Conservation (phyloP, 2,797 vertebrate genomes). For the Leptoclinus maculatus region DNA sequence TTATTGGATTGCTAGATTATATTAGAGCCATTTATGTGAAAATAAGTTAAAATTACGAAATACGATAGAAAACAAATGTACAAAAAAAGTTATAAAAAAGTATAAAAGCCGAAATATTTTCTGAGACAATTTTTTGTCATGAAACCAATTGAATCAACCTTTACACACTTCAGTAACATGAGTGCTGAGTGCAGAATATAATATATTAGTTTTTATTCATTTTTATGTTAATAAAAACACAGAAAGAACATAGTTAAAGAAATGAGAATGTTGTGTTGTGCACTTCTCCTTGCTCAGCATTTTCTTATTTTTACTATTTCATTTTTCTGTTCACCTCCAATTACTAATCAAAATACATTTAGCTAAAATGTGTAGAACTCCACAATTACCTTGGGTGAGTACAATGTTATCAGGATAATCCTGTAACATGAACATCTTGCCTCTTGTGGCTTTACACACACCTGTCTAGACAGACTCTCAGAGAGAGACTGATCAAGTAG, state of each 20-base stretch:
- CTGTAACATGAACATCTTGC: background rate
- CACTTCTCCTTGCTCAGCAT: background rate
- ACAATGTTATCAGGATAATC: background rate
- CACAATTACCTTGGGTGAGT: background rate
- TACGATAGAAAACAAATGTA: no score
- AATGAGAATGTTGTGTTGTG: background rate
- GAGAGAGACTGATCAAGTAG: background rate
- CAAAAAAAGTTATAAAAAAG: no score
- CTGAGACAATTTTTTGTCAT: no score
- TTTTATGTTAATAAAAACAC: no score
- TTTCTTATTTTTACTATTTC: background rate
- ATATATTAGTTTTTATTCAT: no score
- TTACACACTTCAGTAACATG: no score
- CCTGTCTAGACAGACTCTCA: conserved; percentile 31
- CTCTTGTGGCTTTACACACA: background rate
- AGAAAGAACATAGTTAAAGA: background rate
- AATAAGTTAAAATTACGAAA: no score
- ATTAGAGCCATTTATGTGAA: no score
- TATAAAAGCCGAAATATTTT: no score
- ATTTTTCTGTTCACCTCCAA: background rate
- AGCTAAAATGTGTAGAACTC: background rate
- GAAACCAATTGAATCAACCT: no score
- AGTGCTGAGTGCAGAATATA: no score
- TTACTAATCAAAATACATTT: background rate
- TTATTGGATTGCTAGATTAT: no score